Conservation (phyloP, 2,113 vertebrate genomes). For the Osmerus mordax region DNA sequence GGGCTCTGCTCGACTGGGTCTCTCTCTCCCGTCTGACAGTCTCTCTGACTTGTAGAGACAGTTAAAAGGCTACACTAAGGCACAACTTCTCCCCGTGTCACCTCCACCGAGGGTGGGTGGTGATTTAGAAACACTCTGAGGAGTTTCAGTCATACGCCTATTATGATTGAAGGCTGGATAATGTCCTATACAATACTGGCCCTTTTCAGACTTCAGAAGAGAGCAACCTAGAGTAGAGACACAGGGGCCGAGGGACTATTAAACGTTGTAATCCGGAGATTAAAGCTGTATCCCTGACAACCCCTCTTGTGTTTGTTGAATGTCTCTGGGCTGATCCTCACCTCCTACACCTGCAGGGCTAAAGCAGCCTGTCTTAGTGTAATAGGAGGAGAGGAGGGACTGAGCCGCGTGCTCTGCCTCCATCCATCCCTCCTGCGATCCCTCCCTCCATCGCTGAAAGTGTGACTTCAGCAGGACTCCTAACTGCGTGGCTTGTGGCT, state of each 20-base stretch:
- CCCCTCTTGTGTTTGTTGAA: background rate
- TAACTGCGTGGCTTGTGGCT: constrained; percentile 6
- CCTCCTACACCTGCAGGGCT: constrained; percentile 6
- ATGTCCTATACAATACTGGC: too few species aligned
- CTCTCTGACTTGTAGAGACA: constrained; percentile 15
- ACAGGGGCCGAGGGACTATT: constrained; percentile 21
- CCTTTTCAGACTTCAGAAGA: constrained; percentile 4
- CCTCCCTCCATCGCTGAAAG: background rate
- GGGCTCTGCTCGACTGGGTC: constrained; percentile 21
- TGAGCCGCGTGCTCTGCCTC: background rate
- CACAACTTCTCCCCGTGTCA: too few species aligned
- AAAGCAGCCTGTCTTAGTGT: background rate
- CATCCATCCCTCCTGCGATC: background rate
- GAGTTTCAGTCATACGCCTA: too few species aligned
- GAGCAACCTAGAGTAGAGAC: constrained; percentile 9
- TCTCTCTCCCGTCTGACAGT: constrained; percentile 23
- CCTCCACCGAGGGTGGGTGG: too few species aligned
- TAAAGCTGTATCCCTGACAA: background rate
- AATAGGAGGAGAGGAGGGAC: background rate
- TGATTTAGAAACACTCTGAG: too few species aligned
- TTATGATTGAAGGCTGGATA: too few species aligned
- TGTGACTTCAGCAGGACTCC: constrained; percentile 9
- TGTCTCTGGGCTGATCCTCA: background rate
- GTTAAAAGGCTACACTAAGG: background rate
- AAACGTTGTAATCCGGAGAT: constrained; percentile 24